Base-by-base conservation (phyloP, 2,797 vertebrate genomes). In the Sciaenops ocellatus region DNA sequence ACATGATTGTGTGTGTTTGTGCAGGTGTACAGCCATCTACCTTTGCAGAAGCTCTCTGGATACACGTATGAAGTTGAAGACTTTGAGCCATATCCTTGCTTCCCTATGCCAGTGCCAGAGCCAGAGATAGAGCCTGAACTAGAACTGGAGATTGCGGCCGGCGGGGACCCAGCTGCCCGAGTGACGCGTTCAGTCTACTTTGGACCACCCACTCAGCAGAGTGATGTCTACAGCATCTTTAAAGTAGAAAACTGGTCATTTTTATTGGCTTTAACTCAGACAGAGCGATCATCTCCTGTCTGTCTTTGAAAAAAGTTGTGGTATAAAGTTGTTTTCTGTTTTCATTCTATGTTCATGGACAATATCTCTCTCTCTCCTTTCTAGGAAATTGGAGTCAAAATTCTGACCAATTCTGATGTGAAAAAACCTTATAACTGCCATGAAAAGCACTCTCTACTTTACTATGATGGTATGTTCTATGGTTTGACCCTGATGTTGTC, bases 321-420 rank as follows among this genome's bases (percentile, higher is more conserved):
- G 50, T 34, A 16, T n/a, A 38, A 38, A 48, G 42, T n/a, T 51
- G 18, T 51, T 4, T 18, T 56, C 22, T 16, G n/a, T 64, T 30
- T 62, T 1, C 34, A 38, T 9, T 38, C 34, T 38, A 2, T 38
- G 34, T 38, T 38, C 34, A 38, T 38, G 8, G 34, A 9, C 34
- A 38, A 8, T 38, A 44, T 44, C 42, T 44, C 42, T 44, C 10
- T 15, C 12, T 15, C 42, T 12, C 5, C 28, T 13, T 88, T 76
- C 10, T 11, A 95, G 95, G 83, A 80, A 54, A 76, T 96, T 77
- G 95, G 96, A 66, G 77, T 97, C 54, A 97, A 96, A 92, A 84
- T 97, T 51, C 65, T 96, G 75, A 96, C 96, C 55, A 97, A 96
- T 87, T 93, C 93, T 0, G 93, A 96, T 11, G 93, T 96, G 81